Base-by-base conservation (phyloP, 64 coral and sea anemone genomes). In the Cladopsammia gracilis region DNA sequence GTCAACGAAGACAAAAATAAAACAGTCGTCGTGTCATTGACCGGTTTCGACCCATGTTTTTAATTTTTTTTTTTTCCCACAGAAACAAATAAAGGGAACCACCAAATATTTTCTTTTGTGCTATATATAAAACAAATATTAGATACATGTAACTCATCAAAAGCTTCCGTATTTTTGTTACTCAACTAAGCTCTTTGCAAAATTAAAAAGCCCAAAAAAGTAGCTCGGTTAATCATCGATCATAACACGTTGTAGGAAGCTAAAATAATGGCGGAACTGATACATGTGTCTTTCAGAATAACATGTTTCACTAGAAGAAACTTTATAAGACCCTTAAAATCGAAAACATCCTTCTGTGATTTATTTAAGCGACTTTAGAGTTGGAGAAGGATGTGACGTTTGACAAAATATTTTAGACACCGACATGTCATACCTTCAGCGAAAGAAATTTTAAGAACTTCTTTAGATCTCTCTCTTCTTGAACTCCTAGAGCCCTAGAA, bases 391-490 rank as follows among this genome's bases (percentile, higher is more conserved):
- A 11, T 14, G 24, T 5, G 4, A 78, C n/a, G 51, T 48, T 44
- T 3, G 46, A 50, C 9, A 73, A 64, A 47, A 6, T 73, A 73
- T 34, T 56, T 56, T 56, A 5, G 34, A 34, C 34, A 34, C 0
- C 34, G 0, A 56, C 53, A n/a, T 75, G 19, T 43, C 66, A 24
- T 96, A 99, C 98, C 98, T 99, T 99, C 45, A 90, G 64, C 0
- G 94, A 91, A 65, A 99, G 78, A 88, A 94, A 99, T 89, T 99
- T 98, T 71, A 96, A 78, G 48, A 96, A 99, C 80, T 94, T 99
- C 46, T 99, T 89, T 8, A 99, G 93, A 86, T 99, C 98, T 85
- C 75, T 90, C 20, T 91, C 59, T 71, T 99, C 98, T 59, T 99
- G 94, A 11, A 74, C 75, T 15, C 72, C 84, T 26, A 93, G 44